phyloP scores from a whole-genome alignment of 2,113 vertebrate genomes.

The Gnathonemus longibarbis region DNA sequence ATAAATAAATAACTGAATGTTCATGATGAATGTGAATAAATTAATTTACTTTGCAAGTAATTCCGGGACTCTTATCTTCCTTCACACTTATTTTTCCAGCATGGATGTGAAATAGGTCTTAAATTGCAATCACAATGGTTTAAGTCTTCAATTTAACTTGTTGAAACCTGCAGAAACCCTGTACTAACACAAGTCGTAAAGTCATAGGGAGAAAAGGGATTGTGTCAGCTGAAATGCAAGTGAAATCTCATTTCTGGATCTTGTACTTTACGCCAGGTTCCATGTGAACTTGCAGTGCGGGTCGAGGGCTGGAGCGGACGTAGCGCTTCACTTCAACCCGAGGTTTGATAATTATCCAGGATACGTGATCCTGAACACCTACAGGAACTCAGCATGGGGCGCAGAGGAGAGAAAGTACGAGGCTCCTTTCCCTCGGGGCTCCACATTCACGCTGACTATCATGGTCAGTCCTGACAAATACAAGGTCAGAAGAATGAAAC shows the following conservation, averaged over 20 bases:
- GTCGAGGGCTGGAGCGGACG: conserved; percentile 32
- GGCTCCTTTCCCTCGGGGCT: conserved; percentile 49
- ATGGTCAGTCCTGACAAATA: conserved; percentile 48
- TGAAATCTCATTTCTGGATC: not conserved
- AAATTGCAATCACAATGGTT: no score
- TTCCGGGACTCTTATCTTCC: no score
- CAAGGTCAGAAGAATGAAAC: conserved; percentile 48
- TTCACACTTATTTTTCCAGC: no score
- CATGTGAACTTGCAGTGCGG: conserved; percentile 67
- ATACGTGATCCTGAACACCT: conserved; percentile 65
- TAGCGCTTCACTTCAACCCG: conserved; percentile 76
- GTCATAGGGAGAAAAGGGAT: no score
- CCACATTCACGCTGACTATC: conserved; percentile 57
- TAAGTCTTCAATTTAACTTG: no score
- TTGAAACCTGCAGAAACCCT: no score
- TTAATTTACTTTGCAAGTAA: no score
- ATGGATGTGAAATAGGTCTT: no score
- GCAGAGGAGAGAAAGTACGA: conserved; percentile 58
- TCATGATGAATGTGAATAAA: no score
- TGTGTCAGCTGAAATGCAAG: no score
- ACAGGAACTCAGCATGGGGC: conserved; percentile 54
- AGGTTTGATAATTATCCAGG: conserved; percentile 52
- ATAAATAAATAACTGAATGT: no score
- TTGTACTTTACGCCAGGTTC: conserved; percentile 49
- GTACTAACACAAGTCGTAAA: no score